Evolutionary conservation across 2,888 invertebrate species (phyloP), one percentile per base, ranked within the genome.

Genomic region (Argyresthia albistria): DNA sequence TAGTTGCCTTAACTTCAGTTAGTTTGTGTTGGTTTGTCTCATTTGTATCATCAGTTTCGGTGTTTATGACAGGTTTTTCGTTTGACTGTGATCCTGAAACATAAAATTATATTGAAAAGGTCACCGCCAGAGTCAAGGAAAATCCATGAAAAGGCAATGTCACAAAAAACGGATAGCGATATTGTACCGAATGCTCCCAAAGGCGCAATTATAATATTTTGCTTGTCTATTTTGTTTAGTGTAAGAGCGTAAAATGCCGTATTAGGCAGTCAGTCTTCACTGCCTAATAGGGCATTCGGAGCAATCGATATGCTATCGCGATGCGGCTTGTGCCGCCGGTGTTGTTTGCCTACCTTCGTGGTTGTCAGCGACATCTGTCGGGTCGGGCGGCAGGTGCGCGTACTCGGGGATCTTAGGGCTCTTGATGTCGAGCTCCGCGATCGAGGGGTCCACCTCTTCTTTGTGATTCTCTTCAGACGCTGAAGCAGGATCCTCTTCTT

Each of bases 341-440:
- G n/a, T n/a, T 25, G 25, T 25, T 25, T 25, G 9, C 46, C 35
- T 25, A 64, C 62, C 65, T 54, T 59, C 65, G 53, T 55, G 58
- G 35, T 64, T 64, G 3, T 69, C 68, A 1, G 54, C 25, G 25
- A 25, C 25, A 6, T 25, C 25, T 4, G 25, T 62, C 6, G 84
- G 84, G 59, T 83, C 83, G 0, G 86, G 83, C 7, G 86, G 84
- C 16, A 83, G 60, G 54, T 84, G 86, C 0, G 83, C 66, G 64
- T 82, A 84, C 51, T 84, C 86, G 0, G 80, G 76, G 12, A 80
- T 67, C 56, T 73, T 76, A 1, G 83, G 83, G 56, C 84, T 84
- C 57, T 70, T 73, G 42, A 77, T 55, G 46, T 77, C 75, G 4
- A 65, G 69, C n/a, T 76, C 77, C 1, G 67, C 53, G 35, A 73